Conservation (phyloP, 2,113 vertebrate species). For the Tetraodon nigroviridis region DNA sequence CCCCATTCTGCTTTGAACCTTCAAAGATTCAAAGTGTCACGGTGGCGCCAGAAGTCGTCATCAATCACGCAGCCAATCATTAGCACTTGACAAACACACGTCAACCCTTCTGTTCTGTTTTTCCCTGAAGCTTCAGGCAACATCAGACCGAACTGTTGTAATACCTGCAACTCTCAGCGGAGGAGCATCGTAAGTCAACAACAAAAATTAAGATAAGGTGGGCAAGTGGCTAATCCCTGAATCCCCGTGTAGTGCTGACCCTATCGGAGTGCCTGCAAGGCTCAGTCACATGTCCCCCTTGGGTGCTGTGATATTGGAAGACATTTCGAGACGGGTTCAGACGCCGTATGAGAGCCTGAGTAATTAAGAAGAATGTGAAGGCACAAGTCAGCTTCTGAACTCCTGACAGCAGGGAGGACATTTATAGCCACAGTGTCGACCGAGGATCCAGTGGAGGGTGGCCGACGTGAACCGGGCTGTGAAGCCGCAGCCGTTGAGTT, state of each 20-base stretch:
- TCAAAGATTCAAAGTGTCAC: neutral
- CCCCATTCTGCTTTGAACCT: conserved; percentile 22
- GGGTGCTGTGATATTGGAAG: conserved; percentile 45
- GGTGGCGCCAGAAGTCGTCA: conserved; percentile 9
- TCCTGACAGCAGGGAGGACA: conserved; percentile 51
- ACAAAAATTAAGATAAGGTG: conserved; percentile 53
- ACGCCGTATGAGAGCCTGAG: conserved; percentile 30
- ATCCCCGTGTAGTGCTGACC: conserved; percentile 45
- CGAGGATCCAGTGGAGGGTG: conserved; percentile 42
- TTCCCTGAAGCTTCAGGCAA: conserved; percentile 23
- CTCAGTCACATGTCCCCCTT: conserved; percentile 47
- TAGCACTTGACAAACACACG: conserved; percentile 4
- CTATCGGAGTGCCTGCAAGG: conserved; percentile 45
- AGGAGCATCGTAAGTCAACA: conserved; percentile 58
- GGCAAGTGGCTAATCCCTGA: conserved; percentile 42
- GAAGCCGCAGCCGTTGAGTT: conserved; percentile 1
- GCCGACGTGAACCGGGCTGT: neutral
- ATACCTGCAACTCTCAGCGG: conserved; percentile 29
- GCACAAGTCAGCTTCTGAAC: conserved; percentile 46
- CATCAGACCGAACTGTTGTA: conserved; percentile 28
- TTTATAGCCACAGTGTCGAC: conserved; percentile 55
- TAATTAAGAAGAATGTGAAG: conserved; percentile 38
- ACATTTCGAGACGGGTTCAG: conserved; percentile 50
- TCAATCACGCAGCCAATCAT: too few species aligned
- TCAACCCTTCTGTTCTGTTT: conserved; percentile 14